Base-by-base conservation (phyloP, 2,888 invertebrate species). In the Eudemis profundana region DNA sequence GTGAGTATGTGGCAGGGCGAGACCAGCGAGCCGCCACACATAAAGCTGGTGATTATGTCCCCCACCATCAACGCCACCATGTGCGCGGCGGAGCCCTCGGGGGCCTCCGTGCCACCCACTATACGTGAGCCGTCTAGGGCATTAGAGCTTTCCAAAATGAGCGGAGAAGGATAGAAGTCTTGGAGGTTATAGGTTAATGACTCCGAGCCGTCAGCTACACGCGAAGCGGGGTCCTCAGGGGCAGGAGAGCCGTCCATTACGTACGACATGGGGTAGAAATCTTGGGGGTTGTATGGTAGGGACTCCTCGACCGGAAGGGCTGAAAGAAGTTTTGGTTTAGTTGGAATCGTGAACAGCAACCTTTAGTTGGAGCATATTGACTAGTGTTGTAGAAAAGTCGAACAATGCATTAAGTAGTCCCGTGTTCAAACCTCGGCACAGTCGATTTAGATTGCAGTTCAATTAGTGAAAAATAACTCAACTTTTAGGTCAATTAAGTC, bases 21-120 rank as follows among this genome's bases (percentile, higher is more conserved):
- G 3, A 68, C 23, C 3, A 70, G 14, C 2, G 62, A 54, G 0
- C 38, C 70, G 0, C 70, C 70, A 21, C 70, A 68, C 12, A 70
- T 1, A 5, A 68, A 17, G 10, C 29, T 60, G 3, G 14, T 23
- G 1, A 69, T 5, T 0, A 8, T 1, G 1, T 46, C 12, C 1
- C 67, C 70, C 3, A 61, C 10, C 4, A 59, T 7, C 17, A 70
- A 21, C 0, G 49, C 70, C 17, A 53, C 61, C 68, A 67, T 69
- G 47, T 70, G 50, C 0, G 59, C 64, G 0, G 66, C 69, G 14
- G 12, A 17, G 2, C 60, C 64, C 2, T 53, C 49, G 7, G 67
- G 49, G 0, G 70, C 70, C 1, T 60, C 50, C 12, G 12, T 8
- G 0, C 70, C 70, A 1, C 69, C 69, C 4, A 68, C 46, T 12